Percentiles rank a stretch among this genome's conserved stretches.
Conservation (phyloP, 2,797 vertebrate genomes). For the Ambastaia sidthimunki region DNA sequence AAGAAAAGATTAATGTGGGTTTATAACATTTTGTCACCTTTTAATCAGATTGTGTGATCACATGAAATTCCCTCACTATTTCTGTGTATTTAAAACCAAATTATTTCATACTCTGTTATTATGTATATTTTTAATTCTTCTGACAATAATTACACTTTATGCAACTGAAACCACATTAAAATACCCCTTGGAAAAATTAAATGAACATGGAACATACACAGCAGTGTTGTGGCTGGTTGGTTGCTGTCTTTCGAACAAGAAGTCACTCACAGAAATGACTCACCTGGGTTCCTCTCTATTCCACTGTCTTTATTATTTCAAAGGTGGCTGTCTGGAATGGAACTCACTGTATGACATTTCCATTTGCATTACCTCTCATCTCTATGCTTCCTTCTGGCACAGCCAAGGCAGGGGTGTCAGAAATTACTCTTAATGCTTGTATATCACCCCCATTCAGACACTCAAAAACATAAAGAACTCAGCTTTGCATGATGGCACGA, state of each 20-base stretch:
- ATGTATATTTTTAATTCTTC: constrained; percentile 9
- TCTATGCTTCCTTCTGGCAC: constrained; percentile 71
- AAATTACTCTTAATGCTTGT: constrained; percentile 73
- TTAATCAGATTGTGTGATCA: constrained; percentile 38
- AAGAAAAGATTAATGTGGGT: constrained; percentile 29
- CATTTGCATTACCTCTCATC: constrained; percentile 78
- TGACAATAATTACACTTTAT: neutral
- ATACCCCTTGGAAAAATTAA: neutral
- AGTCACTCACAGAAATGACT: constrained; percentile 9
- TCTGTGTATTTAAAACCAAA: neutral
- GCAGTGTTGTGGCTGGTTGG: constrained; percentile 15
- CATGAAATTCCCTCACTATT: neutral
- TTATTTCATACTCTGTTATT: no score
- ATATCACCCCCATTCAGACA: constrained; percentile 32
- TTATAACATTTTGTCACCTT: constrained; percentile 32
- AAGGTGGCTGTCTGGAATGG: constrained; percentile 67
- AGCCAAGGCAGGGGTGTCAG: constrained; percentile 69
- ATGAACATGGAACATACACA: constrained; percentile 1
- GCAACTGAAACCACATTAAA: neutral
- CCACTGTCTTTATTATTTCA: constrained; percentile 75
- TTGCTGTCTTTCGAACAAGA: neutral
- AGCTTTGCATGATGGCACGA: neutral
- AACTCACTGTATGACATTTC: constrained; percentile 11
- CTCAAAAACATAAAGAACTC: constrained; percentile 34
- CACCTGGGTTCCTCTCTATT: constrained; percentile 47